Percentiles rank a stretch among this genome's conserved stretches.
These are phyloP conservation scores for Mastigias papua DNA, from an alignment of 30 jellyfish, hydroid and myxozoan genomes.

Conservation along the genomic window DNA sequence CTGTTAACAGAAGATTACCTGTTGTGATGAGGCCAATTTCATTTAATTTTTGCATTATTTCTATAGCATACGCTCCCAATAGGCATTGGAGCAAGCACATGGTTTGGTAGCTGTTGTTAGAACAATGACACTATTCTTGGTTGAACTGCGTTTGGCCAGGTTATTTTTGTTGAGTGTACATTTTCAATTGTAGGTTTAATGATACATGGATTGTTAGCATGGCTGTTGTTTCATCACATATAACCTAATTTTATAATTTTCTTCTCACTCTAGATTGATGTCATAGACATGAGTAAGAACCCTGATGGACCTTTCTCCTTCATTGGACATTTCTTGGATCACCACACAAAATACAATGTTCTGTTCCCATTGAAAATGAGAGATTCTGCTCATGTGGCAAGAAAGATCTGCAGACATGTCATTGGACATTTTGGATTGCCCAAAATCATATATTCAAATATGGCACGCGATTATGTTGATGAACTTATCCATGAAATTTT, in stretches of 20 bases:
- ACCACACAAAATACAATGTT: constrained; percentile 89
- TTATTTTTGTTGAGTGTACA: too few species aligned
- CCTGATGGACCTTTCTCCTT: constrained; percentile 91
- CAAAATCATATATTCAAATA: constrained; percentile 80
- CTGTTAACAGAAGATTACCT: too few species aligned
- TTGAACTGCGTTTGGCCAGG: too few species aligned
- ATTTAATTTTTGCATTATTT: too few species aligned
- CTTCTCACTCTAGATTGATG: constrained; percentile 68
- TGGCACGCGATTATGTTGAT: constrained; percentile 78
- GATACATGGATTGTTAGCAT: too few species aligned
- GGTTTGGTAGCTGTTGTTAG: too few species aligned
- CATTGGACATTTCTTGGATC: constrained; percentile 95
- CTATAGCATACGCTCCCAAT: too few species aligned
- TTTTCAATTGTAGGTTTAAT: too few species aligned
- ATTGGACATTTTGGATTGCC: constrained; percentile 95
- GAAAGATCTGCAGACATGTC: constrained; percentile 90
- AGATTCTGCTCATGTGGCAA: constrained; percentile 82
- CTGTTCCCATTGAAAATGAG: constrained; percentile 84
- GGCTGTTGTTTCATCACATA: too few species aligned
- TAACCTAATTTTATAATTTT: background rate
- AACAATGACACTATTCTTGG: too few species aligned
- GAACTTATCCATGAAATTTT: constrained; percentile 77
- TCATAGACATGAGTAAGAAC: constrained; percentile 82
- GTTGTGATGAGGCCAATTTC: too few species aligned
- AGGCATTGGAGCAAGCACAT: too few species aligned